These are phyloP conservation scores for Perognathus longimembris DNA, from an alignment of 2,113 vertebrate genomes.

Conservation along the genomic window DNA sequence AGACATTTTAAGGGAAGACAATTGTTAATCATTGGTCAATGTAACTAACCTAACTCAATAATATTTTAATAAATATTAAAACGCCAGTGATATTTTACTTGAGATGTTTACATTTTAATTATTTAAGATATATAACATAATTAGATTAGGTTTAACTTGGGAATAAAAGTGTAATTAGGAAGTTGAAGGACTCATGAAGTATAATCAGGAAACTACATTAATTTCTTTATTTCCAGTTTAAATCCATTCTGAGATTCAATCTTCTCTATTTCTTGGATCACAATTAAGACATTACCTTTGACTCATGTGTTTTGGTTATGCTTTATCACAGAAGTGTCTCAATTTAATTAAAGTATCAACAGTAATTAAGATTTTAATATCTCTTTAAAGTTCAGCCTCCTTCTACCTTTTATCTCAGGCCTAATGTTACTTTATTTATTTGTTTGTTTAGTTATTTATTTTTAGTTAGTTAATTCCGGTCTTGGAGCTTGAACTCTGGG, in stretches of 20 bases:
- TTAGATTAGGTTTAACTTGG: slow-evolving; percentile 37
- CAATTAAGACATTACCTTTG: slow-evolving; percentile 17
- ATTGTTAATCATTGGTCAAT: slow-evolving; percentile 5
- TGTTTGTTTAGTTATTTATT: too few relatives aligned
- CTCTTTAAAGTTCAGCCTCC: slow-evolving; percentile 54
- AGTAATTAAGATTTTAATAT: slow-evolving; percentile 27
- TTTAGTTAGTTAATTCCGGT: too few relatives aligned
- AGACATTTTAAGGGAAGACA: slow-evolving; percentile 35
- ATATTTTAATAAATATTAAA: slow-evolving; percentile 39
- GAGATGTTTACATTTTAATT: slow-evolving; percentile 36
- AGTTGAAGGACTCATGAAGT: slow-evolving; percentile 16
- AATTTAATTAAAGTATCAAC: slow-evolving; percentile 40
- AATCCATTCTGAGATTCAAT: slow-evolving; percentile 3
- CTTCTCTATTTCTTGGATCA: background rate
- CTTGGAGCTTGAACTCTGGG: too few relatives aligned
- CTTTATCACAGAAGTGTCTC: slow-evolving; percentile 55
- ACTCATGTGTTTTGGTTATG: slow-evolving; percentile 14
- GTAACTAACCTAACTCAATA: slow-evolving; percentile 34
- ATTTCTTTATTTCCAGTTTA: slow-evolving; percentile 34
- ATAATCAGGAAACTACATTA: slow-evolving; percentile 45
- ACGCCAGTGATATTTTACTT: slow-evolving; percentile 22
- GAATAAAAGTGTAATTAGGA: slow-evolving; percentile 36
- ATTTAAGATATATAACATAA: slow-evolving; percentile 44
- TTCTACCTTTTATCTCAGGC: background rate
- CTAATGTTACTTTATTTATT: too few relatives aligned